Percentiles rank a stretch among this genome's conserved stretches.
Conservation (phyloP, 2,113 vertebrate genomes). For the Aldabrachelys gigantea region DNA sequence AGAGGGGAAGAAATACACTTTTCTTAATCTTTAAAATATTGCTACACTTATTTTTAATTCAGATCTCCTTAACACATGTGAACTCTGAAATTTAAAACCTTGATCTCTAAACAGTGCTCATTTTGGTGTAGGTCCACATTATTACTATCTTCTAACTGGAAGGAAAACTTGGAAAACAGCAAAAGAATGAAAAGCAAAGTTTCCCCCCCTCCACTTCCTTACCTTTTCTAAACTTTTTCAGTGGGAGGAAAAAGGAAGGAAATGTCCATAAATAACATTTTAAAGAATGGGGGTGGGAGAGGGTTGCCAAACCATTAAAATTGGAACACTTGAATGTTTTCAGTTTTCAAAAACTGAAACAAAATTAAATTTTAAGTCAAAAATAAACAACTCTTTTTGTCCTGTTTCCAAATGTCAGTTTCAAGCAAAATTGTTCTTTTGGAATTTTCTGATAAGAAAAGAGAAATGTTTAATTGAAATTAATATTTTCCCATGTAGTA, state of each 20-base stretch:
- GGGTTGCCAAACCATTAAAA: background rate
- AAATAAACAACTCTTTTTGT: background rate
- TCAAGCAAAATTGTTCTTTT: background rate
- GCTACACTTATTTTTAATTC: background rate
- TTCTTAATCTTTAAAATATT: background rate
- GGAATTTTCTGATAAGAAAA: background rate
- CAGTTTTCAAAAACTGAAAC: background rate
- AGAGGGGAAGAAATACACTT: no score
- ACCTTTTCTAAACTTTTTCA: background rate
- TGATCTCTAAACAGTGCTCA: background rate
- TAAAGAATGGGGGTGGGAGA: background rate
- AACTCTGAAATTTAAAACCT: background rate
- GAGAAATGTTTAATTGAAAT: background rate
- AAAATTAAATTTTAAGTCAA: background rate
- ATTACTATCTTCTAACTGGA: background rate
- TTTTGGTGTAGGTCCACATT: background rate
- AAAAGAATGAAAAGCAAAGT: background rate
- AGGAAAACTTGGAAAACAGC: background rate
- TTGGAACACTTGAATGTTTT: background rate
- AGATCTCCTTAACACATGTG: background rate
- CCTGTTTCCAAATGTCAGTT: background rate
- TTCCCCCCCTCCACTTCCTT: background rate
- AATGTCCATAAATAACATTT: background rate
- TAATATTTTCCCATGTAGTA: background rate
- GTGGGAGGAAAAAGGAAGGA: background rate